These are phyloP conservation scores for Phenacoccus solenopsis DNA, from an alignment of 1,140 invertebrate species.

Conservation along the genomic window DNA sequence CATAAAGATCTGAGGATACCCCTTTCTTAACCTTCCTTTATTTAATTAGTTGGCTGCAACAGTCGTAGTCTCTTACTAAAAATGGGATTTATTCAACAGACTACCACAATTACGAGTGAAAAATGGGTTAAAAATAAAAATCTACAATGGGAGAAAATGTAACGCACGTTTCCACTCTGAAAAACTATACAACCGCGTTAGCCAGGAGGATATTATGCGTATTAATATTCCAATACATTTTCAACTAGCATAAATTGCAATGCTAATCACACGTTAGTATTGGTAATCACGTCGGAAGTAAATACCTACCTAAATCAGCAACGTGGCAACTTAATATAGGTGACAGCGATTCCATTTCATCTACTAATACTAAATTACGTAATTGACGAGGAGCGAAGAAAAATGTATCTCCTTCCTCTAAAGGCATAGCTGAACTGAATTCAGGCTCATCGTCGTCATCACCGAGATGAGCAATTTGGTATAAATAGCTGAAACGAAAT, in stretches of 20 bases:
- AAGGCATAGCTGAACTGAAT: slow-evolving; percentile 94
- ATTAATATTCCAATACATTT: slow-evolving; percentile 15
- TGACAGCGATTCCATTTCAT: slow-evolving; percentile 94
- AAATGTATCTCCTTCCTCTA: slow-evolving; percentile 98
- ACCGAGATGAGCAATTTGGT: slow-evolving; percentile 97
- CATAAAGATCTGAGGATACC: too few species aligned
- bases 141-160: not conserved
- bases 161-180: slow-evolving; percentile 20
- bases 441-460: slow-evolving; percentile 99
- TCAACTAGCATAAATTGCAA: not conserved
- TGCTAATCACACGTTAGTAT: not conserved
- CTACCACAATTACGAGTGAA: too few species aligned
- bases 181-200: not conserved
- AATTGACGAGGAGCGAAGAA: slow-evolving; percentile 92
- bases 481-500: slow-evolving; percentile 65
- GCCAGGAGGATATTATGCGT: slow-evolving; percentile 15
- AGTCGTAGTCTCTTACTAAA: too few species aligned
- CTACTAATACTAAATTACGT: slow-evolving; percentile 92
- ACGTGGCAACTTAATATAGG: slow-evolving; percentile 84
- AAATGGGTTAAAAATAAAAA: not conserved
- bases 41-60: too few species aligned
- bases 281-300: not conserved
- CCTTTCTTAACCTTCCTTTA: too few species aligned
- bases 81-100: too few species aligned
- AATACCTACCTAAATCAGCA: slow-evolving; percentile 29